Percentiles rank a stretch among this genome's conserved stretches.
Evolutionary conservation across 2,888 invertebrate genomes (phyloP).

Genomic region (Parnassius apollo): DNA sequence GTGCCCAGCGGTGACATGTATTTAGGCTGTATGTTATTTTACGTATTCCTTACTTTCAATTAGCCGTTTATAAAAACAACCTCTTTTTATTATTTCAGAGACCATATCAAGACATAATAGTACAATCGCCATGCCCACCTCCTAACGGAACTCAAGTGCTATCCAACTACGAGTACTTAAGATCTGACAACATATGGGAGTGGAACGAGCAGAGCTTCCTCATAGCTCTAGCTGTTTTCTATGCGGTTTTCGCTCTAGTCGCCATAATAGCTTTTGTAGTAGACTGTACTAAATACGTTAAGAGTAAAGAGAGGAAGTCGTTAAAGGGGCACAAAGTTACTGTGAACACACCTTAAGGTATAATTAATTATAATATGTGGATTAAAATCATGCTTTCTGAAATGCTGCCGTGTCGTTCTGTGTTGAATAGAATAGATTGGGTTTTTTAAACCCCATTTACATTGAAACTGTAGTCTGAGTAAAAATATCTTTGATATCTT

Average conservation of each 20-base stretch:
- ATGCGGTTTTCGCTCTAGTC: slow-evolving; percentile 81
- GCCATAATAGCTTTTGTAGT: slow-evolving; percentile 83
- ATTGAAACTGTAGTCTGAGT: too few relatives aligned
- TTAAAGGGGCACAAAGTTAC: slow-evolving; percentile 78
- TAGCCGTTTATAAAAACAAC: too few relatives aligned
- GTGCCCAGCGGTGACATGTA: too few relatives aligned
- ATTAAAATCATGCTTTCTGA: too few relatives aligned
- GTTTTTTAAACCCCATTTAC: too few relatives aligned
- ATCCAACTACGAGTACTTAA: slow-evolving; percentile 66
- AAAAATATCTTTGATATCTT: too few relatives aligned
- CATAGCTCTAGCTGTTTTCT: slow-evolving; percentile 82
- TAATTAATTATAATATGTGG: background rate
- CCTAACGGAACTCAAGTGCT: slow-evolving; percentile 89
- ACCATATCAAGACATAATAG: slow-evolving; percentile 92
- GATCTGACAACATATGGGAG: slow-evolving; percentile 70
- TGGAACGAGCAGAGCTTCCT: slow-evolving; percentile 79
- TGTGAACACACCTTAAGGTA: slow-evolving; percentile 81
- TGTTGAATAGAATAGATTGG: too few relatives aligned
- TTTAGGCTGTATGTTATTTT: too few relatives aligned
- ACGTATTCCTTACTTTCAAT: too few relatives aligned
- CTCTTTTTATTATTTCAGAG: slow-evolving; percentile 75
- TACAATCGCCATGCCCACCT: slow-evolving; percentile 89
- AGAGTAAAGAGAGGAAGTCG: slow-evolving; percentile 73
- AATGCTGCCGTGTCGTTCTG: too few relatives aligned
- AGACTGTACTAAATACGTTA: slow-evolving; percentile 78